A percentile compares a stretch with the other conserved stretches of the same genome.
phyloP scores from a whole-genome alignment of 2,113 vertebrate species.

The Dipodomys spectabilis region DNA sequence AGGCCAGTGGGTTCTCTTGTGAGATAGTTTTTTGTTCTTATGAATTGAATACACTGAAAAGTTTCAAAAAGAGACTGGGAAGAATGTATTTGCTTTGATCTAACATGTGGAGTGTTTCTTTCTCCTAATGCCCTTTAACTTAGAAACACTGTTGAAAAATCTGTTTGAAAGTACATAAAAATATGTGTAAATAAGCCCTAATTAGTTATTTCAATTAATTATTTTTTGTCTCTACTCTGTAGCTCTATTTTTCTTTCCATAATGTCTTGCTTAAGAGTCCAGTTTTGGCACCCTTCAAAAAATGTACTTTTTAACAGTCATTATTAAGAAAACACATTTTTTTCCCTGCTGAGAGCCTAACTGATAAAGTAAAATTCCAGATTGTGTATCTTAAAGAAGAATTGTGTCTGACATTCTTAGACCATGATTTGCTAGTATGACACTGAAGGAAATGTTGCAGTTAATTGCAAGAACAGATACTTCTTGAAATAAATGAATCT shows the following conservation, averaged over 20 bases:
- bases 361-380: slow-evolving; percentile 59
- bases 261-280: slow-evolving; percentile 55
- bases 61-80: slow-evolving; percentile 77
- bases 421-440: slow-evolving; percentile 27
- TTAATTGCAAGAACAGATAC: slow-evolving; percentile 54
- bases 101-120: slow-evolving; percentile 70
- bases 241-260: slow-evolving; percentile 50
- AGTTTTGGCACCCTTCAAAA: slow-evolving; percentile 64
- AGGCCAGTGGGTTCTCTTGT: slow-evolving; percentile 78
- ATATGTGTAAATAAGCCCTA: slow-evolving; percentile 80
- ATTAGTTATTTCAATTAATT: slow-evolving; percentile 82
- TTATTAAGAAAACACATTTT: slow-evolving; percentile 71
- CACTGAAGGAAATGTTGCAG: slow-evolving; percentile 61
- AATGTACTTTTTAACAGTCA: slow-evolving; percentile 58
- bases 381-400: slow-evolving; percentile 52
- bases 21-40: slow-evolving; percentile 80
- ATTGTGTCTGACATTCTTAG: slow-evolving; percentile 60
- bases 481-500: slow-evolving; percentile 55
- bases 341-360: slow-evolving; percentile 40
- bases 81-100: slow-evolving; percentile 81
- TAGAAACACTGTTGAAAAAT: slow-evolving; percentile 73
- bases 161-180: slow-evolving; percentile 77
- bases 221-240: slow-evolving; percentile 65
- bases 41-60: slow-evolving; percentile 80
- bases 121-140: slow-evolving; percentile 74